A percentile compares a stretch with the other conserved stretches of the same genome.
These are phyloP conservation scores for Fratercula arctica DNA, from an alignment of 2,797 vertebrate genomes.

Conservation along the genomic window DNA sequence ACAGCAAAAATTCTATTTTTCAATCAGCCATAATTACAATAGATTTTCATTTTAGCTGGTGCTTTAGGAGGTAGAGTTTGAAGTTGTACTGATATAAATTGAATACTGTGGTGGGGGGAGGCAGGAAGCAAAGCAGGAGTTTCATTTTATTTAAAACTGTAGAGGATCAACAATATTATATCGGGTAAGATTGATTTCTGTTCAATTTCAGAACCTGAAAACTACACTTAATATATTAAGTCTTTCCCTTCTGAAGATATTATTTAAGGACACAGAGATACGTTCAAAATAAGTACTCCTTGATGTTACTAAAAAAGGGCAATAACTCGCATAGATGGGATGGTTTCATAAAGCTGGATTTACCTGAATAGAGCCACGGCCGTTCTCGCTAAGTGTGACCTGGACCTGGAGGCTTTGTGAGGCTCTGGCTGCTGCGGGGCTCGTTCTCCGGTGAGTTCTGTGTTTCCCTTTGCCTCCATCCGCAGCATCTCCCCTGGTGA, in stretches of 20 bases:
- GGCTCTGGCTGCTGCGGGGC: neutral
- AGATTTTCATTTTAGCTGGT: neutral
- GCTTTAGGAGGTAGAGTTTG: neutral
- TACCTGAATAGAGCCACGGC: neutral
- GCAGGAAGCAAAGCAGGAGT: neutral
- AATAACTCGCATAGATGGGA: rapidly evolving
- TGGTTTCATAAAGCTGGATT: neutral
- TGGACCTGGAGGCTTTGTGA: neutral
- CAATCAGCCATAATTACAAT: neutral
- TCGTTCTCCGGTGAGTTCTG: rapidly evolving
- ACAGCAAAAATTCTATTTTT: neutral
- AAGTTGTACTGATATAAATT: neutral
- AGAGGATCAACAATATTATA: neutral
- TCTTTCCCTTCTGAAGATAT: neutral
- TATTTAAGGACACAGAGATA: neutral
- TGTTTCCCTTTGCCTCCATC: rapidly evolving
- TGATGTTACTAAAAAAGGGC: neutral
- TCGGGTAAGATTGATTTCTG: neutral
- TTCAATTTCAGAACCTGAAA: neutral
- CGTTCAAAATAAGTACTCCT: neutral
- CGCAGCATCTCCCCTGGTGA: rapidly evolving
- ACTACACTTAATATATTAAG: neutral
- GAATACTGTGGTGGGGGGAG: neutral
- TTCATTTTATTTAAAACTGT: neutral
- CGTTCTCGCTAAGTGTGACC: rapidly evolving